phyloP scores from a whole-genome alignment of 2,888 invertebrate species.

The Nysson spinosus region DNA sequence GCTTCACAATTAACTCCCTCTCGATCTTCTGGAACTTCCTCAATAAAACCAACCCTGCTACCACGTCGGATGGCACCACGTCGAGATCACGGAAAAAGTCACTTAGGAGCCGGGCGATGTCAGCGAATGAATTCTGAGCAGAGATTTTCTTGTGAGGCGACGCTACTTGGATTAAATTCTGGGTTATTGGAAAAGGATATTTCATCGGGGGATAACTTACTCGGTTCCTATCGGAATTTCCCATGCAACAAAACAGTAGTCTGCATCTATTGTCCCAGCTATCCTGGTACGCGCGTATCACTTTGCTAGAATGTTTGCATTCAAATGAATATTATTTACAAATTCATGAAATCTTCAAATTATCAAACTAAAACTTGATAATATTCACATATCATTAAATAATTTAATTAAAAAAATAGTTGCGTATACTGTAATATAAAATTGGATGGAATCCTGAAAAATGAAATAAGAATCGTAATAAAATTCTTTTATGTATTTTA shows the following conservation, averaged over 20 bases:
- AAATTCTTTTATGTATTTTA: no score
- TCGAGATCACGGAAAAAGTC: constrained; percentile 93
- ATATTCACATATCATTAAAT: no score
- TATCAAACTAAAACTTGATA: no score
- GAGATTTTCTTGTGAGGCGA: no score
- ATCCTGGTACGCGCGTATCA: constrained; percentile 90
- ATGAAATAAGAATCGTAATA: no score
- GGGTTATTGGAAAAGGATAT: background rate
- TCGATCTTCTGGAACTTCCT: constrained; percentile 89
- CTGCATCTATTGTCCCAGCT: constrained; percentile 92
- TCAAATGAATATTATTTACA: no score
- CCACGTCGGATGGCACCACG: constrained; percentile 92
- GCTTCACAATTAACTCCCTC: constrained; percentile 85
- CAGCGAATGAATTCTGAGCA: constrained; percentile 87
- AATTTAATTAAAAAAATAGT: no score
- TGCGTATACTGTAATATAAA: no score
- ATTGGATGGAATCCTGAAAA: no score
- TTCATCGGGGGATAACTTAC: no score
- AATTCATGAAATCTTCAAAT: no score
- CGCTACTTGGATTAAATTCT: background rate
- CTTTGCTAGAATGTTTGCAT: constrained; percentile 88
- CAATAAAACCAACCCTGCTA: constrained; percentile 89
- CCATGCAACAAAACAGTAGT: constrained; percentile 89
- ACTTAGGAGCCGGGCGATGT: constrained; percentile 89
- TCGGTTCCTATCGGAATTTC: constrained; percentile 85